Percentiles rank a stretch among this genome's conserved stretches.
Conservation (phyloP, 2,797 vertebrate species). For the Chromis chromis region DNA sequence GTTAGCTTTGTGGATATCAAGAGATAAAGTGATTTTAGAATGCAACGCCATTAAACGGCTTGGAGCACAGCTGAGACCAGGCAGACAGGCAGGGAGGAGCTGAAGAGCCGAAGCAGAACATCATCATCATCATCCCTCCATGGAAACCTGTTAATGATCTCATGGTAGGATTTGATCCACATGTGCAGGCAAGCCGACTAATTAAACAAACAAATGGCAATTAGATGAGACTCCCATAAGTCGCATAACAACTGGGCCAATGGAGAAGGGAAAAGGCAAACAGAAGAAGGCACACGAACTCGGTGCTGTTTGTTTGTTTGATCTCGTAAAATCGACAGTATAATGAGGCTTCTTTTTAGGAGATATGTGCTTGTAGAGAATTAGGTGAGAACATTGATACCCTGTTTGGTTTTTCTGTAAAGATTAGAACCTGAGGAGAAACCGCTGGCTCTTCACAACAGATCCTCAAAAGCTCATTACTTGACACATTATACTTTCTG, state of each 20-base stretch:
- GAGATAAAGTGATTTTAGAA: conserved; percentile 34
- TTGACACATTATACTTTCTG: no score
- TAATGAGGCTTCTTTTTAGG: no score
- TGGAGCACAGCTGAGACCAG: conserved; percentile 55
- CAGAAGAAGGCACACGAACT: not conserved
- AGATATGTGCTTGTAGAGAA: no score
- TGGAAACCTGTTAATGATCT: conserved; percentile 77
- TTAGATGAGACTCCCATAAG: conserved; percentile 61
- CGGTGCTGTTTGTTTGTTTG: not conserved
- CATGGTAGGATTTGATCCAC: conserved; percentile 57
- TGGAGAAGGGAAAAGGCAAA: conserved; percentile 49
- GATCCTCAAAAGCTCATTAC: no score
- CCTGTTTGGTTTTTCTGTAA: no score
- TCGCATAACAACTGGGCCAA: conserved; percentile 33
- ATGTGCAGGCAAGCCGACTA: conserved; percentile 62
- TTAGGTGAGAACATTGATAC: no score
- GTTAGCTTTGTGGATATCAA: not conserved
- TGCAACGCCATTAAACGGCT: conserved; percentile 35
- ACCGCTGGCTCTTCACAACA: no score
- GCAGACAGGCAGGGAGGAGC: conserved; percentile 11
- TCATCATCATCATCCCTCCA: conserved; percentile 44
- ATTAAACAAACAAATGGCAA: conserved; percentile 75
- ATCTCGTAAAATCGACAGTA: not conserved
- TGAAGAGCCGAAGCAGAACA: conserved; percentile 35
- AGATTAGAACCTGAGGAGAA: no score